phyloP scores from a whole-genome alignment of 2,888 invertebrate genomes.

The Pycnomerus fuliginosus region DNA sequence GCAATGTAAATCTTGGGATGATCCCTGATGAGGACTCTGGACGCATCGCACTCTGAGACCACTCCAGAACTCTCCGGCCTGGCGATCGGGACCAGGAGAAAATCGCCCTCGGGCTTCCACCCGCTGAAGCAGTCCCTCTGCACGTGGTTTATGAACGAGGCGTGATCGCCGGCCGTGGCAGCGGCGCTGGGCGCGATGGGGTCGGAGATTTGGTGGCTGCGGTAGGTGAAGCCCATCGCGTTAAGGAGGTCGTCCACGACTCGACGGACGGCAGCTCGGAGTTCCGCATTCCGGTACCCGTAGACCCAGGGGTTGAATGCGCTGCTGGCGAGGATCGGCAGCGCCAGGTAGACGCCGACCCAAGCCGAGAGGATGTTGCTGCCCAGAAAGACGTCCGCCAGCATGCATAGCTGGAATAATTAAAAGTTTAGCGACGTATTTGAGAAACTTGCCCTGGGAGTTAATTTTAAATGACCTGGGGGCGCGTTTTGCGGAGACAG shows the following conservation, averaged over 20 bases:
- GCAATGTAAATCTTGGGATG: constrained; percentile 35
- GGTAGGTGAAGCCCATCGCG: constrained; percentile 50
- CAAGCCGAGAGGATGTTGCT: constrained; percentile 56
- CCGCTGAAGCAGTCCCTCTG: constrained; percentile 37
- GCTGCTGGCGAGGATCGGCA: constrained; percentile 61
- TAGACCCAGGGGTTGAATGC: constrained; percentile 67
- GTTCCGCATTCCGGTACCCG: constrained; percentile 63
- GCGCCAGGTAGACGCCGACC: constrained; percentile 58
- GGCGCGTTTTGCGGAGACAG: too few relatives aligned
- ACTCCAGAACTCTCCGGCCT: constrained; percentile 48
- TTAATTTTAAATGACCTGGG: too few relatives aligned
- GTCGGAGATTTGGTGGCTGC: constrained; percentile 45
- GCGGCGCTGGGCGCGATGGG: constrained; percentile 47
- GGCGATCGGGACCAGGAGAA: constrained; percentile 49
- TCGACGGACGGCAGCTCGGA: constrained; percentile 59
- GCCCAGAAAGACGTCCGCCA: constrained; percentile 56
- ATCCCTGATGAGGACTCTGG: not conserved
- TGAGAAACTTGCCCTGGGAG: too few relatives aligned
- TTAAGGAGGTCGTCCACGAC: constrained; percentile 57
- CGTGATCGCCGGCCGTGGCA: constrained; percentile 49
- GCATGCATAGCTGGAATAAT: constrained; percentile 55
- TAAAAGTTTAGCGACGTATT: too few relatives aligned
- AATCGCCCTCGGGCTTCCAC: constrained; percentile 45
- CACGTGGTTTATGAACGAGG: constrained; percentile 48
- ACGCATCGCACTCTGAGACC: constrained; percentile 30